Conservation (phyloP, 2,113 vertebrate species). For the Halichoerus grypus region DNA sequence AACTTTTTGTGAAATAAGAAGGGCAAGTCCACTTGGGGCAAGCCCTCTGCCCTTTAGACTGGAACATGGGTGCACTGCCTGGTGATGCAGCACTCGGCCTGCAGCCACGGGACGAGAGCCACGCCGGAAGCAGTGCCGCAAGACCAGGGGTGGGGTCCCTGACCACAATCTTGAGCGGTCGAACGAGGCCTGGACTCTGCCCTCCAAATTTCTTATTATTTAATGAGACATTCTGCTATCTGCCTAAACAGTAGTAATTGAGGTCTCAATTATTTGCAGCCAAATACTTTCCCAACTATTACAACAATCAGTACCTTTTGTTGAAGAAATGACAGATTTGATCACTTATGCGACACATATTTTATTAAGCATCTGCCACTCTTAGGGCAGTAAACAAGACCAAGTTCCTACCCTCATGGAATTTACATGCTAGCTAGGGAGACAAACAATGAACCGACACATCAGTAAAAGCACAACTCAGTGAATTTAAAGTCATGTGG, state of each 20-base stretch:
- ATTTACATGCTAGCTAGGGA: background rate
- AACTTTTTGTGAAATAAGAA: background rate
- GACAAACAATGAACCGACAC: fast-evolving
- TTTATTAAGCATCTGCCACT: background rate
- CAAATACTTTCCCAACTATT: background rate
- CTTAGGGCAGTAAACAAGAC: too few relatives aligned
- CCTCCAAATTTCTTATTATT: background rate
- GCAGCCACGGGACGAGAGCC: background rate
- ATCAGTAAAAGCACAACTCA: fast-evolving
- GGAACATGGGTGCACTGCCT: background rate
- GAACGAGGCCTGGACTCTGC: too few relatives aligned
- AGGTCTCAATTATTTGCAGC: background rate
- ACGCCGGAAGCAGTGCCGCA: background rate
- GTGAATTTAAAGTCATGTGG: fast-evolving
- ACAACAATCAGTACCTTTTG: background rate
- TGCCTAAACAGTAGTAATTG: background rate
- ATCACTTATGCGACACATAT: background rate
- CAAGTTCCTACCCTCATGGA: background rate
- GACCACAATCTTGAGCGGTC: background rate
- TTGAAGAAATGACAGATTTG: background rate
- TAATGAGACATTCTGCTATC: background rate
- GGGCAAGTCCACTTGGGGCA: too few relatives aligned
- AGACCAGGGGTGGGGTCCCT: background rate
- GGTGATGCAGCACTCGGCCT: fast-evolving
- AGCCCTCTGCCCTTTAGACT: background rate